phyloP scores from a whole-genome alignment of 2,797 vertebrate species.

The Buphagus erythrorhynchus region DNA sequence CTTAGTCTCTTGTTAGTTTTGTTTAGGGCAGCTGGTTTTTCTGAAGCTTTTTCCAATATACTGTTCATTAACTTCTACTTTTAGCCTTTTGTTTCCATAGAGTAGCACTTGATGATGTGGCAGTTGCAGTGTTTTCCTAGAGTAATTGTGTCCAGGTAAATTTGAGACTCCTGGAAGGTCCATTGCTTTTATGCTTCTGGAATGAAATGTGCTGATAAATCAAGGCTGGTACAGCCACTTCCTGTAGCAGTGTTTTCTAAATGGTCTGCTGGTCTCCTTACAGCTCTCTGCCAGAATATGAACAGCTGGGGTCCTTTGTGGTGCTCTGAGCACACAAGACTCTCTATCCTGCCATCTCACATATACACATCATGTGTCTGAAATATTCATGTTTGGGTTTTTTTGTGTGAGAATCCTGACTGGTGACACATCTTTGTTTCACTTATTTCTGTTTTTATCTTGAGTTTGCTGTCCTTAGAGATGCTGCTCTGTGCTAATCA shows the following conservation, averaged over 20 bases:
- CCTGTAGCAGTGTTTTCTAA: background rate
- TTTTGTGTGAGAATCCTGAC: background rate
- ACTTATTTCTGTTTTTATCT: background rate
- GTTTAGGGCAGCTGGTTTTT: background rate
- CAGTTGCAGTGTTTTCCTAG: background rate
- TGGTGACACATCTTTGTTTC: background rate
- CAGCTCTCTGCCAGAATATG: background rate
- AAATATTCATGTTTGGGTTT: accelerated
- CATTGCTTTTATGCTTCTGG: background rate
- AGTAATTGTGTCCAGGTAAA: background rate
- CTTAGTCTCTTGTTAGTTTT: background rate
- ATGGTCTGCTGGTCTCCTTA: background rate
- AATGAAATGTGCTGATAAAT: background rate
- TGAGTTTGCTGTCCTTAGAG: background rate
- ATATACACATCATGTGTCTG: background rate
- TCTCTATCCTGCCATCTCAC: background rate
- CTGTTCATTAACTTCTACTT: background rate
- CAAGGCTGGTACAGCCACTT: background rate
- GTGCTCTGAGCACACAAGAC: background rate
- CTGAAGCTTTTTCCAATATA: background rate
- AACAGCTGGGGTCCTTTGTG: background rate
- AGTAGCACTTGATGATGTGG: background rate
- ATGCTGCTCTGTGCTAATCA: background rate
- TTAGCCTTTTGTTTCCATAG: background rate
- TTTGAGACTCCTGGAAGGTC: background rate